Conservation (phyloP, 2,888 invertebrate genomes). For the Scotopteryx bipunctaria region DNA sequence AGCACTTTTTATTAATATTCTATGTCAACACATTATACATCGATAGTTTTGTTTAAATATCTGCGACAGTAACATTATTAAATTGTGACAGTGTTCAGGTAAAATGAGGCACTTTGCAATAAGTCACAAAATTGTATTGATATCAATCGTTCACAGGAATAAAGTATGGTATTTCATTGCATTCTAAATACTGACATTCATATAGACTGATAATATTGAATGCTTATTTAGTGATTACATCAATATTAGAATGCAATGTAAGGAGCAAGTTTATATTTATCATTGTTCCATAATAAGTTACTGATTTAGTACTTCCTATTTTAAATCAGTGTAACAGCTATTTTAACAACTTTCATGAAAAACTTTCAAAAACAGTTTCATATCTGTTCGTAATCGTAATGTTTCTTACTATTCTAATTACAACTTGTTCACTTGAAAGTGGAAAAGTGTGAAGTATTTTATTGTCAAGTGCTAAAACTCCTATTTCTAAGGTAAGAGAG, state of each 20-base stretch:
- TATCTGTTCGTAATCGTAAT: too few species aligned
- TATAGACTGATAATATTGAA: background rate
- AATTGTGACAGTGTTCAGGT: slow-evolving; percentile 19
- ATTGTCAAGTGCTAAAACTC: slow-evolving; percentile 36
- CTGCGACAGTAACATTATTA: slow-evolving; percentile 6
- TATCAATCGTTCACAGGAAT: slow-evolving; percentile 17
- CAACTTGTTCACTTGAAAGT: slow-evolving; percentile 16
- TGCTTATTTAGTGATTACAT: background rate
- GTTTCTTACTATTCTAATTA: slow-evolving; percentile 15
- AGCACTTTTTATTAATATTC: slow-evolving; percentile 2
- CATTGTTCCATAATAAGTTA: background rate
- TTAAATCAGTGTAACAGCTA: slow-evolving; percentile 14
- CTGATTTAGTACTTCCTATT: slow-evolving; percentile 15
- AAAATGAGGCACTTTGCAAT: slow-evolving; percentile 26
- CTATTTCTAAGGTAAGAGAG: slow-evolving; percentile 14
- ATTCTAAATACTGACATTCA: slow-evolving; percentile 4
- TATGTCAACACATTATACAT: slow-evolving; percentile 6
- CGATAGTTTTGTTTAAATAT: background rate
- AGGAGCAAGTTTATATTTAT: background rate
- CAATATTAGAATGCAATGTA: slow-evolving; percentile 14
- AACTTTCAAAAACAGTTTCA: slow-evolving; percentile 31
- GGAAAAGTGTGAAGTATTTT: slow-evolving; percentile 24
- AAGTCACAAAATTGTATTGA: slow-evolving; percentile 20
- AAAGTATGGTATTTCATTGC: slow-evolving; percentile 9
- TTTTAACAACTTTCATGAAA: slow-evolving; percentile 32